Percentiles rank a stretch among this genome's conserved stretches.
phyloP scores from a whole-genome alignment of 2,113 vertebrate genomes.

The Benitochromis conjunctus region DNA sequence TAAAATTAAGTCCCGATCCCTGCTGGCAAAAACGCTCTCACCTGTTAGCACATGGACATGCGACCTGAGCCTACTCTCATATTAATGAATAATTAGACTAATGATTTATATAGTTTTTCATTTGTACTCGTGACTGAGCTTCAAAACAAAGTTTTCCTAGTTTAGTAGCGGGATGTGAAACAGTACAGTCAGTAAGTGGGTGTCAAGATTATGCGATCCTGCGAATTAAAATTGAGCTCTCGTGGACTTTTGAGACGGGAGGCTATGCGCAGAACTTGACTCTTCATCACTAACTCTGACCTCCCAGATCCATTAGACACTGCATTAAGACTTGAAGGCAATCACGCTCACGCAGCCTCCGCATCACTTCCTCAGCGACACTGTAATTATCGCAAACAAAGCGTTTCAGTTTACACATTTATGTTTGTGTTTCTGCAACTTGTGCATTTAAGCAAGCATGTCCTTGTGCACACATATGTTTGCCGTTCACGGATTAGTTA shows the following conservation, averaged over 20 bases:
- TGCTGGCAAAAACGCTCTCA: not conserved
- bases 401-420: not conserved
- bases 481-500: not conserved
- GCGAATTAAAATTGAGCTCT: not conserved
- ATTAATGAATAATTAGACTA: not conserved
- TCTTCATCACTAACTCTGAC: not conserved
- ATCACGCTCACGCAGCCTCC: constrained; percentile 29
- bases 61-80: not conserved
- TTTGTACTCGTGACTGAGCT: not conserved
- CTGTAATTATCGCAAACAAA: constrained; percentile 57
- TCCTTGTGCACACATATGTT: not conserved
- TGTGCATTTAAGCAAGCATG: not conserved
- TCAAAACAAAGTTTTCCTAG: not conserved
- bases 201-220: not conserved
- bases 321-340: constrained; percentile 23
- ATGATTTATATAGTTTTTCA: not conserved
- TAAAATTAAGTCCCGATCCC: not conserved
- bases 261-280: not conserved
- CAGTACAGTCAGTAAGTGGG: not conserved
- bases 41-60: not conserved
- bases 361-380: constrained; percentile 7
- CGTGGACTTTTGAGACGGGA: not conserved
- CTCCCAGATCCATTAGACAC: not conserved
- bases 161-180: not conserved
- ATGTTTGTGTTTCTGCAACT: not conserved